These are phyloP conservation scores for Pterobdella sp. DNA, from an alignment of 2,888 invertebrate genomes.

Conservation along the genomic window DNA sequence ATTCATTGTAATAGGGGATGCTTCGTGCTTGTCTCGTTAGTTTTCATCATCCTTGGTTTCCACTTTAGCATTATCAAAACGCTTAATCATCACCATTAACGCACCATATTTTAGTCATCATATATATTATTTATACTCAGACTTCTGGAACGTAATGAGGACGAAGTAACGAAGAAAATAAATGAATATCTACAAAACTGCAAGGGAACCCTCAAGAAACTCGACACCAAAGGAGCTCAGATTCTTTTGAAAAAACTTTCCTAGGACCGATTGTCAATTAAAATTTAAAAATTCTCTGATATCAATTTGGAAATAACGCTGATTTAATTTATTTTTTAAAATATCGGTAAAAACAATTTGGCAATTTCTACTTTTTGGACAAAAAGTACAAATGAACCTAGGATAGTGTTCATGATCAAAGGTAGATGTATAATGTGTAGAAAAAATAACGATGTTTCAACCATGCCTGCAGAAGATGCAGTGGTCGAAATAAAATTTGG, in stretches of 20 bases:
- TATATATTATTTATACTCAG: conserved; percentile 36
- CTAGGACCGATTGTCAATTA: too few relatives aligned
- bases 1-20: conserved; percentile 50
- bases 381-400: neutral
- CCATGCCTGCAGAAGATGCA: neutral
- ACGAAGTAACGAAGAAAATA: conserved; percentile 42
- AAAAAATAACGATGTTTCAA: too few relatives aligned
- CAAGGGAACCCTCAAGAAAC: conserved; percentile 43
- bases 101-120: neutral
- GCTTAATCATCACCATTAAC: neutral
- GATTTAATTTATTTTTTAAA: too few relatives aligned
- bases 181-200: conserved; percentile 40
- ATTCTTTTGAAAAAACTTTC: conserved; percentile 42
- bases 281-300: too few relatives aligned
- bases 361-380: too few relatives aligned
- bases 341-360: too few relatives aligned
- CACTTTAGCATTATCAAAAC: neutral
- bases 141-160: conserved; percentile 44
- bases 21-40: conserved; percentile 43
- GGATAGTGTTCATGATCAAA: neutral
- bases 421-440: neutral
- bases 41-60: neutral
- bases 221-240: conserved; percentile 47
- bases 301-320: too few relatives aligned
- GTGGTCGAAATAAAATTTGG: neutral